Percentiles rank a stretch among this genome's conserved stretches.
Conservation (phyloP, 2,113 vertebrate genomes). For the Numida meleagris region DNA sequence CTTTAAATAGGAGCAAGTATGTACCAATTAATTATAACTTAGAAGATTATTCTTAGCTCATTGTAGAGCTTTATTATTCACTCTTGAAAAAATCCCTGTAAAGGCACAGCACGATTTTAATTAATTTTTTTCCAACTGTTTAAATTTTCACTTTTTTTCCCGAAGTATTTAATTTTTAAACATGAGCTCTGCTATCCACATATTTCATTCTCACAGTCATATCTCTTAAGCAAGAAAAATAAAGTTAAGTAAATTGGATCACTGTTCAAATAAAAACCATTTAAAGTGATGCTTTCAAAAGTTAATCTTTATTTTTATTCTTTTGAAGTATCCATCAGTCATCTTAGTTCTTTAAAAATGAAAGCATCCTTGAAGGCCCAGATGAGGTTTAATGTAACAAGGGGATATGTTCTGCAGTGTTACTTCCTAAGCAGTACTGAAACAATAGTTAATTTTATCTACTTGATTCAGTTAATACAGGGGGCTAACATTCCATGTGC, state of each 20-base stretch:
- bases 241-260: slow-evolving; percentile 56
- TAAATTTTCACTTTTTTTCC: slow-evolving; percentile 62
- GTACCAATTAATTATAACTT: slow-evolving; percentile 74
- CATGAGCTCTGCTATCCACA: not conserved
- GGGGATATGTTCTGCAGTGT: not conserved
- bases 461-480: not conserved
- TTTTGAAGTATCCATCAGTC: slow-evolving; percentile 52
- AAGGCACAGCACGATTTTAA: slow-evolving; percentile 56
- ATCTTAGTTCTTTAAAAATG: slow-evolving; percentile 43
- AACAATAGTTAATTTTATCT: slow-evolving; percentile 24
- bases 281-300: slow-evolving; percentile 51
- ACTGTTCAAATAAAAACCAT: slow-evolving; percentile 58
- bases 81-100: slow-evolving; percentile 21
- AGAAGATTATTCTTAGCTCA: slow-evolving; percentile 68
- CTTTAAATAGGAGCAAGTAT: slow-evolving; percentile 68
- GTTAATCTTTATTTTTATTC: slow-evolving; percentile 46
- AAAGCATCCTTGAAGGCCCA: slow-evolving; percentile 19
- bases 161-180: slow-evolving; percentile 68
- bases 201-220: slow-evolving; percentile 50
- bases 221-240: slow-evolving; percentile 58
- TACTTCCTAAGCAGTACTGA: not conserved
- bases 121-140: slow-evolving; percentile 53
- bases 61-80: slow-evolving; percentile 63
- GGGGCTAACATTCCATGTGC: not conserved
- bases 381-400: slow-evolving; percentile 7